Evolutionary conservation across 2,888 invertebrate genomes (phyloP), one percentile per base, ranked within the genome.

Genomic region (Ctenicera cuprea): DNA sequence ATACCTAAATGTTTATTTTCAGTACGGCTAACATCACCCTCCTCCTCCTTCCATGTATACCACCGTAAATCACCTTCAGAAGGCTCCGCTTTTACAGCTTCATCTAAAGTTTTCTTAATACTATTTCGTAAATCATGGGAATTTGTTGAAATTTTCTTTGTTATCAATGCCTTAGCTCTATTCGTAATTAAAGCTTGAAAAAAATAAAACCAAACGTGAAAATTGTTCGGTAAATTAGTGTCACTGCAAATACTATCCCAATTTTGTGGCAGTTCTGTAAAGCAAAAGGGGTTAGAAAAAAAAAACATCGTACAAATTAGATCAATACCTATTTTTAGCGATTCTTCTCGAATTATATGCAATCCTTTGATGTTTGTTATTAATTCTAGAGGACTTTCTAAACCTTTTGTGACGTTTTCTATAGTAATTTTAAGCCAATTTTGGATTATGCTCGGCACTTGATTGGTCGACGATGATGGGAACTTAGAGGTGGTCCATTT

Each of bases 21-120:
- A 26, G 75, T 73, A 79, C 81, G 83, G 71, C 83, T 84, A 63
- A 91, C 86, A 82, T 92, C 91, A 0, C 81, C 88, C 45, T 88
- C 87, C 48, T 92, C 90, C 81, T 95, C 94, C 69, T 89, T 90
- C 95, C 95, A 95, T 26, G 93, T 90, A 76, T 91, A 93, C 91
- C 92, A 92, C 75, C 92, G 89, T 12, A 94, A 88, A 84, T 94
- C 92, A 16, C 87, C 87, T 80, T 93, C 92, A 9, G 90, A 89
- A 76, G 89, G 90, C 26, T 86, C 85, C 0, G 26, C 11, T 67
- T 71, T 74, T 8, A 33, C 41, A 18, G 68, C 48, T 11, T 74
- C 71, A 20, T 48, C 38, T 30, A 74, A 68, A 9, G 57, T 59
- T 45, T 68, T 63, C 30, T 76, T 85, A 63, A 85, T 80, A 73